Conservation (phyloP, 2,113 vertebrate genomes). For the Macquaria ambigua region DNA sequence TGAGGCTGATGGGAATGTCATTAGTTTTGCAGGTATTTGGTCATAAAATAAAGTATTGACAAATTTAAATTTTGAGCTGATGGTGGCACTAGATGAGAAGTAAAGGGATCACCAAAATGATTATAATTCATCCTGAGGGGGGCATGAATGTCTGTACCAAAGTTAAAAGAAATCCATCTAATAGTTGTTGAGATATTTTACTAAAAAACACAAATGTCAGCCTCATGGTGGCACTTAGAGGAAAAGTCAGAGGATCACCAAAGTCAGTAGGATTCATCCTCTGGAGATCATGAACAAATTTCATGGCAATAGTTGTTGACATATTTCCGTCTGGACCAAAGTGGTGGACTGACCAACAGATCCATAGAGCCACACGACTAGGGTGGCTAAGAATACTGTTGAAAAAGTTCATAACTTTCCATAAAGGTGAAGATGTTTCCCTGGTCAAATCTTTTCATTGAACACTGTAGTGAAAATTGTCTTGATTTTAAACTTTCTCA, state of each 20-base stretch:
- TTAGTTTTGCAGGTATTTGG: background rate
- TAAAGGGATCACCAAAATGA: background rate
- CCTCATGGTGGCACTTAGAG: no score
- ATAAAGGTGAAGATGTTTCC: background rate
- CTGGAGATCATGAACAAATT: background rate
- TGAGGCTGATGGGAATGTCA: background rate
- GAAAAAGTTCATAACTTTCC: background rate
- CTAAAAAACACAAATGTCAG: background rate
- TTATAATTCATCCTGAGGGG: background rate
- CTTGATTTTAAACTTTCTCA: background rate
- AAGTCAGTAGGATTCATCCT: no score
- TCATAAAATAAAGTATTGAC: background rate
- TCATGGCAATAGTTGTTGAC: background rate
- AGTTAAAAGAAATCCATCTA: background rate
- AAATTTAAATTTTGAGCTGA: background rate
- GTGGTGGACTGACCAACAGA: background rate
- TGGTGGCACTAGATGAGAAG: background rate
- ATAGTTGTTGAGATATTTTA: background rate
- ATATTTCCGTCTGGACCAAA: background rate
- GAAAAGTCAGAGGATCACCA: no score
- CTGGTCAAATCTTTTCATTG: background rate
- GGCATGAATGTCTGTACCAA: background rate
- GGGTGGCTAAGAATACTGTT: background rate
- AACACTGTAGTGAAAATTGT: background rate
- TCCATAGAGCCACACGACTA: background rate